Evolutionary conservation across 1,140 invertebrate species (phyloP).

Genomic region (Oscheius sp.): DNA sequence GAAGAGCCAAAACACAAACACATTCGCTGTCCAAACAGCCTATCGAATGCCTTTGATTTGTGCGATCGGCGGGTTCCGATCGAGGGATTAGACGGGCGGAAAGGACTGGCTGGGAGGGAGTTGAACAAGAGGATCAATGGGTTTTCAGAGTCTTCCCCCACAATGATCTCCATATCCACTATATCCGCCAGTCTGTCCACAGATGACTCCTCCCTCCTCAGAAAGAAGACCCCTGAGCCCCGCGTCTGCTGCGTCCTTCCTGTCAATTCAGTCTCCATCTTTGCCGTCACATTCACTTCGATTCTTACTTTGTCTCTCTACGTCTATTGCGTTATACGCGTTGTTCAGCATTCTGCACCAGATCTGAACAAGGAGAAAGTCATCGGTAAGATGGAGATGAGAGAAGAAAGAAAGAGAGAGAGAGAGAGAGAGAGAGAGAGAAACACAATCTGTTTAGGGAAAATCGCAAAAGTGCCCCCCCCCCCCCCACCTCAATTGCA

Average conservation of each 20-base stretch:
- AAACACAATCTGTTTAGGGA: no score
- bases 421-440: no score
- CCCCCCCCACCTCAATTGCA: no score
- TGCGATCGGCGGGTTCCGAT: neutral
- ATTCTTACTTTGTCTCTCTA: neutral
- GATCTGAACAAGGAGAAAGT: neutral
- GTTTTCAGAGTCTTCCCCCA: neutral
- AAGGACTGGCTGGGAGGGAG: neutral
- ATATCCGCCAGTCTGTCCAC: neutral
- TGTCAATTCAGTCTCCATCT: neutral
- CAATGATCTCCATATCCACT: conserved; percentile 1
- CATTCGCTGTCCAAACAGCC: neutral
- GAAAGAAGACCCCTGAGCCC: neutral
- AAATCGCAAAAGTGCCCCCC: no score
- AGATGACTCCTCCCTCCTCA: neutral
- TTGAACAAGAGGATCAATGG: neutral
- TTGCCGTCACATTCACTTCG: neutral
- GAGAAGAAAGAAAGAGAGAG: no score
- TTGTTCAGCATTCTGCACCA: neutral
- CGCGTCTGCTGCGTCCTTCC: neutral
- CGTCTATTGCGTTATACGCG: neutral
- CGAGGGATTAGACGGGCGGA: neutral
- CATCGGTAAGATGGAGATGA: neutral
- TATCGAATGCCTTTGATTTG: neutral
- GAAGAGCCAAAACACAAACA: conserved; percentile 3